Conservation (phyloP, 2,888 invertebrate genomes). For the Acheta domesticus region DNA sequence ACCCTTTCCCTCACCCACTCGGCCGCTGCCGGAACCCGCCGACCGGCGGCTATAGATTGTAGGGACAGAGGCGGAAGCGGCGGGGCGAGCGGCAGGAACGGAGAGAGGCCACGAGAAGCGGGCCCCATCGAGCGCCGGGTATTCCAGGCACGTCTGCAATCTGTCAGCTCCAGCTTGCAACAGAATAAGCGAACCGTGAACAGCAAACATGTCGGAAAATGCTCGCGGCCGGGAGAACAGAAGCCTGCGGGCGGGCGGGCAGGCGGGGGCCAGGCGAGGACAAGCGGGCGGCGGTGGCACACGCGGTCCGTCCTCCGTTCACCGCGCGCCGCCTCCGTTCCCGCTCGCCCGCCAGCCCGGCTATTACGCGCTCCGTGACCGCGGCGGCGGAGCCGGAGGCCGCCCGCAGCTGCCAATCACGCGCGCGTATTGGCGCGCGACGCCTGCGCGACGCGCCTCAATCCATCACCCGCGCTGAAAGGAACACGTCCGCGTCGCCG, state of each 20-base stretch:
- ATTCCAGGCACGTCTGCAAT: constrained; percentile 1
- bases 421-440: no score
- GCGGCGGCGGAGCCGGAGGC: no score
- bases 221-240: neutral
- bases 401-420: no score
- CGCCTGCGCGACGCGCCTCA: no score
- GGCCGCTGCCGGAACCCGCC: neutral
- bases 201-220: constrained; percentile 18
- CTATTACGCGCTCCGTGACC: no score
- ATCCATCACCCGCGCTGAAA: no score
- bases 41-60: constrained; percentile 8
- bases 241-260: neutral
- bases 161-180: neutral
- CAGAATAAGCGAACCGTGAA: constrained; percentile 18
- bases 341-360: no score
- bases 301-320: no score
- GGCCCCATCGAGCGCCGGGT: neutral
- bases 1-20: no score
- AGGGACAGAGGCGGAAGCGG: neutral
- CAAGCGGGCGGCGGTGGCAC: no score
- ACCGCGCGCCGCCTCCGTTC: no score
- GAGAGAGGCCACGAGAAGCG: neutral
- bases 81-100: neutral
- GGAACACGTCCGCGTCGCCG: no score
- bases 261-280: neutral